Conservation (phyloP, 1,140 invertebrate genomes). For the Pollicipes pollicipes region DNA sequence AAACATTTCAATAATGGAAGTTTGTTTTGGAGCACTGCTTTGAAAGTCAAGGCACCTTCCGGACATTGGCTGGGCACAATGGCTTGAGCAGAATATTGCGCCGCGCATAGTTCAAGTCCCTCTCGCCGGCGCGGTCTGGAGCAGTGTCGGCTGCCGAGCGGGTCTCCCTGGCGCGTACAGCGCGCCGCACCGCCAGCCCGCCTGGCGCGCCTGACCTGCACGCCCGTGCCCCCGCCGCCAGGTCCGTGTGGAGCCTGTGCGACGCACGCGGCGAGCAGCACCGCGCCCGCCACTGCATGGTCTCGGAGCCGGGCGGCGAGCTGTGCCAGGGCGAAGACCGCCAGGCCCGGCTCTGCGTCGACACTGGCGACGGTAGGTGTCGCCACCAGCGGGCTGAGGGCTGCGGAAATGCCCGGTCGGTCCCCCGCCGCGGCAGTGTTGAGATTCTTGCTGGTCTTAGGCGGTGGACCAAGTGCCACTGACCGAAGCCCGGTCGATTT, state of each 20-base stretch:
- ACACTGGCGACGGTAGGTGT: not conserved
- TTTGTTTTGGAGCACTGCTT: not conserved
- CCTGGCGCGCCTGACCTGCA: not conserved
- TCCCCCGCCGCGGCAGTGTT: no score
- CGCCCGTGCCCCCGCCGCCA: not conserved
- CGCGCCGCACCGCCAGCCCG: not conserved
- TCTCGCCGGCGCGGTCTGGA: no score
- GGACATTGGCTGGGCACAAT: not conserved
- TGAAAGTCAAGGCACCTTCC: not conserved
- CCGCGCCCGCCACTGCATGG: constrained; percentile 39
- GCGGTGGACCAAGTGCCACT: no score
- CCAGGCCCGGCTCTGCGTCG: not conserved
- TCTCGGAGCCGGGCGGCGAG: constrained; percentile 29
- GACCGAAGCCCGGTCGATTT: no score
- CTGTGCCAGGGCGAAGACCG: constrained; percentile 38
- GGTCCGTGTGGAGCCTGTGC: not conserved
- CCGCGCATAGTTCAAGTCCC: no score
- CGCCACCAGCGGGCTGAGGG: no score
- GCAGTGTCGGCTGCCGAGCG: no score
- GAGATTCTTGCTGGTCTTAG: no score
- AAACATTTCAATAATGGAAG: no score
- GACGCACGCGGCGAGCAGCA: constrained; percentile 36
- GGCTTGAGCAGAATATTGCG: not conserved
- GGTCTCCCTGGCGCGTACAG: not conserved
- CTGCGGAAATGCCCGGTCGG: no score